A percentile compares a stretch with the other conserved stretches of the same genome.
Conservation (phyloP, 2,888 invertebrate genomes). For the Epistrophe eligans region DNA sequence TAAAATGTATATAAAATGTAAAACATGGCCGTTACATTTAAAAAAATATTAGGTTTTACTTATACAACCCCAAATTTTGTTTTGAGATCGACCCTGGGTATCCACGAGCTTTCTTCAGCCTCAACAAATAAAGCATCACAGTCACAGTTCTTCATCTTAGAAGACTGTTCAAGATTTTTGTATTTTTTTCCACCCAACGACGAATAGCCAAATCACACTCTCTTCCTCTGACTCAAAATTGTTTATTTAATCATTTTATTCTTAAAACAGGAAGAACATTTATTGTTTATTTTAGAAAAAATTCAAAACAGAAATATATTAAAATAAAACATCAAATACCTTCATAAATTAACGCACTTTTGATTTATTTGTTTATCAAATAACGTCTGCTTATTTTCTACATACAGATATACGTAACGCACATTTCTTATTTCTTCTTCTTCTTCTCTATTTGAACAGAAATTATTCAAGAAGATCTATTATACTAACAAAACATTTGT, state of each 20-base stretch:
- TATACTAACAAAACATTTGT: slow-evolving; percentile 5
- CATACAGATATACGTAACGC: slow-evolving; percentile 30
- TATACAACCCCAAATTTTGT: too few species aligned
- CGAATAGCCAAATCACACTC: neutral
- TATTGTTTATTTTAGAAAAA: neutral
- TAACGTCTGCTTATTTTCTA: slow-evolving; percentile 39
- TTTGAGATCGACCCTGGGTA: too few species aligned
- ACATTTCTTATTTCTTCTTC: neutral
- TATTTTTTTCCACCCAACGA: neutral
- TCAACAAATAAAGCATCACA: too few species aligned
- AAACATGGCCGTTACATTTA: too few species aligned
- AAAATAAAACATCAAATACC: slow-evolving; percentile 52
- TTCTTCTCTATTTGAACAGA: neutral
- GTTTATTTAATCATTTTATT: neutral
- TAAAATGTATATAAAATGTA: too few species aligned
- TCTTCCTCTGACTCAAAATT: neutral
- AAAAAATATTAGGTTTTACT: too few species aligned
- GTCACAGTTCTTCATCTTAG: too few species aligned
- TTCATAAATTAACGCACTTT: slow-evolving; percentile 61
- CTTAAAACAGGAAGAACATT: neutral
- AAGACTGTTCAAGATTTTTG: too few species aligned
- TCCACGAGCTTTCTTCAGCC: too few species aligned
- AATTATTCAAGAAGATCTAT: neutral
- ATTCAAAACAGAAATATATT: neutral
- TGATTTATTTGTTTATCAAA: slow-evolving; percentile 57